These are phyloP conservation scores for Globia sparganii DNA, from an alignment of 2,888 invertebrate genomes.

Conservation along the genomic window DNA sequence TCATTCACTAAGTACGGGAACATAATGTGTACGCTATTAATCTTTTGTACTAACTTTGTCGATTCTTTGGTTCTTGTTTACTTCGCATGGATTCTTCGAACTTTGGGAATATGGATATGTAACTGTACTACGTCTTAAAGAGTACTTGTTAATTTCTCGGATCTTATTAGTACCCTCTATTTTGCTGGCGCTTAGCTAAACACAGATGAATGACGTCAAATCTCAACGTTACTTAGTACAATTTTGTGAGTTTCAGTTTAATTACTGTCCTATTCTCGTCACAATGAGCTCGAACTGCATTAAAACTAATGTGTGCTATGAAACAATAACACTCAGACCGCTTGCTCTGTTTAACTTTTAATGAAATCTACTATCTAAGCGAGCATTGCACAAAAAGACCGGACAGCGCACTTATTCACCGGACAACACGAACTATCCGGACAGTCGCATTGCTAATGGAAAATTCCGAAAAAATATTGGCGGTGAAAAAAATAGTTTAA, in stretches of 20 bases:
- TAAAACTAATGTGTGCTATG: slow-evolving; percentile 58
- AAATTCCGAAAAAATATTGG: slow-evolving; percentile 89
- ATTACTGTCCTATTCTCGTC: slow-evolving; percentile 47
- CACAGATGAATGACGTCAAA: slow-evolving; percentile 36
- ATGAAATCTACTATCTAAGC: slow-evolving; percentile 76
- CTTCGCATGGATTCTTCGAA: slow-evolving; percentile 33
- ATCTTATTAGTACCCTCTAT: background rate
- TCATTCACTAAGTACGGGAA: slow-evolving; percentile 63
- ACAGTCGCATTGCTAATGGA: slow-evolving; percentile 88
- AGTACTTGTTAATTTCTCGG: slow-evolving; percentile 14
- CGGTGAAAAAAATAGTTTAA: slow-evolving; percentile 83
- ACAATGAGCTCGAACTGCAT: slow-evolving; percentile 46
- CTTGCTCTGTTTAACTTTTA: slow-evolving; percentile 74
- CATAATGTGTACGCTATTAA: slow-evolving; percentile 60
- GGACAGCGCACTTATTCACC: slow-evolving; percentile 78
- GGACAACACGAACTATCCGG: slow-evolving; percentile 80
- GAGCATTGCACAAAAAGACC: slow-evolving; percentile 72
- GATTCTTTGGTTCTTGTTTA: slow-evolving; percentile 48
- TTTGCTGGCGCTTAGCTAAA: slow-evolving; percentile 3
- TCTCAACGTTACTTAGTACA: slow-evolving; percentile 21
- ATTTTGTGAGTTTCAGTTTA: slow-evolving; percentile 39
- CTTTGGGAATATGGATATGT: slow-evolving; percentile 23
- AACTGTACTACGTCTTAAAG: slow-evolving; percentile 6
- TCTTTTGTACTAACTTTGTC: slow-evolving; percentile 59
- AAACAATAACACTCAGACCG: slow-evolving; percentile 49